Evolutionary conservation across 2,113 vertebrate genomes (phyloP), one percentile per base, ranked within the genome.

Genomic region (Rattus rattus): DNA sequence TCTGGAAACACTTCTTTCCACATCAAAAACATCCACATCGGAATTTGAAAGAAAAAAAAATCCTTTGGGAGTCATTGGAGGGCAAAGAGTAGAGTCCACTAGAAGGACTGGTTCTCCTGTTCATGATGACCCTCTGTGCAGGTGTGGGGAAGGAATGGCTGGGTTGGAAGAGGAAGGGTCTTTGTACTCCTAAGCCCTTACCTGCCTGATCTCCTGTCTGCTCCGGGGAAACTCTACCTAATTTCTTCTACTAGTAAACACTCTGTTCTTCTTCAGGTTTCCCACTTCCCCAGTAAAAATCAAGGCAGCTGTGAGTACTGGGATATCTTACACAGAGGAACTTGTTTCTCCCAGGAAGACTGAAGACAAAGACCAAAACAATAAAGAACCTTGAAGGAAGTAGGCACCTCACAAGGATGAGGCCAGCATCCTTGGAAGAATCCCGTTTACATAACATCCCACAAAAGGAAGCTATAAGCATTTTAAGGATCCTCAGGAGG

Each of bases 1-100:
- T 97, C 97, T 98, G 98, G 98, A 98, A 99, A 98, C 86, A 97
- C 98, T 98, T 98, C 97, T 98, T 98, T 98, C 96, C 98, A 98
- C 98, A 98, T 98, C 97, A 99, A 98, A 98, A 96, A 33, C 16
- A 5, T 98, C 96, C 98, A 98, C 98, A 98, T 98, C 97, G 98
- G 98, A 98, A 97, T 98, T 98, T 98, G 88, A 94, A 98, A 98
- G 97, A 97, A 33, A 77, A 17, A 79, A 77, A 79, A 20, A 98
- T 98, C 98, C 97, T 97, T 96, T 95, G 98, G 98, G 98, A 98
- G 97, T 97, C 95, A 98, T 98, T 97, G 98, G 84, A 93, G 93
- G 79, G 73, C 79, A 96, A 89, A 52, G 67, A 95, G 22, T 36
- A 75, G 5, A 26, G 95, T 52, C 88, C 73, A 72, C 77, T 4